These are phyloP conservation scores for Morone saxatilis DNA, from an alignment of 2,113 vertebrate species.

Conservation along the genomic window DNA sequence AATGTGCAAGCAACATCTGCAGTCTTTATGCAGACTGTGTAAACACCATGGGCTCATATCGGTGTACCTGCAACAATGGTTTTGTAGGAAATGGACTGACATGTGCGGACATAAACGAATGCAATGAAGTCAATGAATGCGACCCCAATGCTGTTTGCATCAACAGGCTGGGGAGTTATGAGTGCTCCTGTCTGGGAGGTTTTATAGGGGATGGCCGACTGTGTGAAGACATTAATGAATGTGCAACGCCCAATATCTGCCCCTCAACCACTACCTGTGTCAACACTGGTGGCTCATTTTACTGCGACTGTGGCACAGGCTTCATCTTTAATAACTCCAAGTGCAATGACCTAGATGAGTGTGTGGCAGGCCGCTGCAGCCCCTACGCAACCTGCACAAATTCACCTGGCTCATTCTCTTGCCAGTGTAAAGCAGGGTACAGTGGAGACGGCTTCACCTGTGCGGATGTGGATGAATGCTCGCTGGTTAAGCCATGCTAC, in stretches of 20 bases:
- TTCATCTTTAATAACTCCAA: slow-evolving; percentile 74
- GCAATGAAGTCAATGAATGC: slow-evolving; percentile 76
- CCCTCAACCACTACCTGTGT: slow-evolving; percentile 78
- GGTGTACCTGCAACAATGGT: slow-evolving; percentile 82
- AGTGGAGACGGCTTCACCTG: slow-evolving; percentile 83
- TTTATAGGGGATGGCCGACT: slow-evolving; percentile 79
- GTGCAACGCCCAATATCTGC: slow-evolving; percentile 73
- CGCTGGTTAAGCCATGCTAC: slow-evolving; percentile 74
- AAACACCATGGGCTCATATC: slow-evolving; percentile 82
- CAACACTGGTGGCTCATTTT: slow-evolving; percentile 83
- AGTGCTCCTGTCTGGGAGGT: slow-evolving; percentile 83
- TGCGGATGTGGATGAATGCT: slow-evolving; percentile 84
- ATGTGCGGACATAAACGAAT: slow-evolving; percentile 87
- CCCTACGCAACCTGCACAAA: slow-evolving; percentile 80
- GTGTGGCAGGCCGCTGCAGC: slow-evolving; percentile 76
- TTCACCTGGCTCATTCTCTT: slow-evolving; percentile 82
- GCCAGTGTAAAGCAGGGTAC: slow-evolving; percentile 81
- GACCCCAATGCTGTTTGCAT: slow-evolving; percentile 79
- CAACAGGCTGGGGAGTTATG: slow-evolving; percentile 84
- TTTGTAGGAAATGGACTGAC: slow-evolving; percentile 84
- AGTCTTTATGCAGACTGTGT: slow-evolving; percentile 80
- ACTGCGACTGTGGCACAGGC: slow-evolving; percentile 84
- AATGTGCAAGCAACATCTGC: slow-evolving; percentile 82
- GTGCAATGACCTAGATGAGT: slow-evolving; percentile 85
- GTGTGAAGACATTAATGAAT: slow-evolving; percentile 86